These are phyloP conservation scores for Mylabris sibirica DNA, from an alignment of 2,888 invertebrate genomes.

Conservation along the genomic window DNA sequence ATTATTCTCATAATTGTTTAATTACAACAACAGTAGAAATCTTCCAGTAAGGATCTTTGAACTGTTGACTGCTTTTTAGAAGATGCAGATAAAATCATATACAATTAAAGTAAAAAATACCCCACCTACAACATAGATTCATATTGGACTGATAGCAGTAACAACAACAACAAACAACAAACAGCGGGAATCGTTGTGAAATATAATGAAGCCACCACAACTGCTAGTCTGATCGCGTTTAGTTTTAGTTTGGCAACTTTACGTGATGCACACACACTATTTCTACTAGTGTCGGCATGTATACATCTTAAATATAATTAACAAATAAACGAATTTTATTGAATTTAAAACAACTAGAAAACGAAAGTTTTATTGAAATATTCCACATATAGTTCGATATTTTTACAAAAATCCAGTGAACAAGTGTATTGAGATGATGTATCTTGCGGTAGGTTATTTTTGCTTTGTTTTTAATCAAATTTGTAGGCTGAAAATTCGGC, in stretches of 20 bases:
- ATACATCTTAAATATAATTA: conserved; percentile 21
- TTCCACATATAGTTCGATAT: background rate
- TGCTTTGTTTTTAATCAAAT: background rate
- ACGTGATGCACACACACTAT: conserved; percentile 58
- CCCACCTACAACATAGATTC: background rate
- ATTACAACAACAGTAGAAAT: background rate
- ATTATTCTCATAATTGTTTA: background rate
- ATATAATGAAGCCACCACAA: conserved; percentile 56
- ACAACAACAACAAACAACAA: conserved; percentile 22
- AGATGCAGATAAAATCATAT: no score
- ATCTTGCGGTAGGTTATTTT: conserved; percentile 8
- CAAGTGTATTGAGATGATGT: background rate
- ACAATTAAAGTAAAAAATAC: background rate
- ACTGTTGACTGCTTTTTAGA: background rate
- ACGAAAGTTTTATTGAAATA: background rate
- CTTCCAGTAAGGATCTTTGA: background rate
- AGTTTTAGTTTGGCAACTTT: conserved; percentile 58
- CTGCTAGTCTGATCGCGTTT: conserved; percentile 47
- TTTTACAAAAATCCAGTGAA: background rate
- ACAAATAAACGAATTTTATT: conserved; percentile 15
- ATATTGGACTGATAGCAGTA: conserved; percentile 11
- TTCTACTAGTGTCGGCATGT: conserved; percentile 25
- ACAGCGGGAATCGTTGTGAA: conserved; percentile 50
- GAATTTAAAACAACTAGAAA: conserved; percentile 9
- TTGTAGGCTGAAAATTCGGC: background rate